phyloP scores from a whole-genome alignment of 2,797 vertebrate species.

The Ictinia mississippiensis region DNA sequence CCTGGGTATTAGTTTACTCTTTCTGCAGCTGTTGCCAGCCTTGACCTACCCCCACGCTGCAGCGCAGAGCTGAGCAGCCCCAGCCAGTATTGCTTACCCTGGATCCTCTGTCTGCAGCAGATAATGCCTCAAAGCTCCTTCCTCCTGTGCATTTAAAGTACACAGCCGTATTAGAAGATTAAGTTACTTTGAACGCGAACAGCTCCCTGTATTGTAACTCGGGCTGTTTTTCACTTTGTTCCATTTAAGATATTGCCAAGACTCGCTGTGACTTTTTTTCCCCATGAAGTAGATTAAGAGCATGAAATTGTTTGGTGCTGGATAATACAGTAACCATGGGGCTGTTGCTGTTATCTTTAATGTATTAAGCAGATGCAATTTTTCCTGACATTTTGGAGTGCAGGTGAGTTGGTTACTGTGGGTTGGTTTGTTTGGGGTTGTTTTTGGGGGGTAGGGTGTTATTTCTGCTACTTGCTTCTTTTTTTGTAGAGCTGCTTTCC shows the following conservation, averaged over 20 bases:
- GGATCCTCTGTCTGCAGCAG: slow-evolving; percentile 2
- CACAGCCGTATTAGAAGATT: slow-evolving; percentile 26
- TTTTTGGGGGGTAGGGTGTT: accelerated
- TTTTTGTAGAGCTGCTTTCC: not conserved
- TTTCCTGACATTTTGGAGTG: not conserved
- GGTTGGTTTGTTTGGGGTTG: not conserved
- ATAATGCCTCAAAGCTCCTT: slow-evolving; percentile 59
- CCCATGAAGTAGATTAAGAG: not conserved
- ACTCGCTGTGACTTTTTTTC: not conserved
- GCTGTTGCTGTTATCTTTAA: not conserved
- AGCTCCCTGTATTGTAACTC: not conserved
- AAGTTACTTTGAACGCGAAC: slow-evolving; percentile 22
- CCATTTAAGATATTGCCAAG: slow-evolving; percentile 7
- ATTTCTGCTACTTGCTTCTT: not conserved
- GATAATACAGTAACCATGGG: not conserved
- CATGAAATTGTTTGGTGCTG: slow-evolving; percentile 1
- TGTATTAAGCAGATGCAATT: not conserved
- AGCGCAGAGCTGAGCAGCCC: not conserved
- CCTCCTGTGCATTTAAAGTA: slow-evolving; percentile 32
- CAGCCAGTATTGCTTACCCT: not conserved
- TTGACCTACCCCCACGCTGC: not conserved
- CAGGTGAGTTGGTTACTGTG: not conserved
- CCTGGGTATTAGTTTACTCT: not conserved
- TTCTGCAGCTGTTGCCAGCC: not conserved
- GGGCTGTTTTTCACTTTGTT: slow-evolving; percentile 27